Evolutionary conservation across 2,888 invertebrate genomes (phyloP), one percentile per base, ranked within the genome.

Genomic region (Metellina segmentata): DNA sequence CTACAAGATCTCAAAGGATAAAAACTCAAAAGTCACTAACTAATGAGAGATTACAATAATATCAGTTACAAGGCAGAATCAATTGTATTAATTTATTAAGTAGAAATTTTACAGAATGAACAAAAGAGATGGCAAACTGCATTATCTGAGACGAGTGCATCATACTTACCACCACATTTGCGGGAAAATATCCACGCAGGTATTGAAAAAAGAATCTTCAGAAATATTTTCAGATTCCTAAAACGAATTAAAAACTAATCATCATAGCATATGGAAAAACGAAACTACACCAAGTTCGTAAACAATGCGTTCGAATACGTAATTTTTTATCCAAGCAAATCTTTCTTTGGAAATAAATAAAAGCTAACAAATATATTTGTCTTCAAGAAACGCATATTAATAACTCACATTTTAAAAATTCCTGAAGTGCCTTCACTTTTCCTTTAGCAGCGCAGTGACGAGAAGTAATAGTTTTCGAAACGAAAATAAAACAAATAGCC

Each of bases 151-250:
- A 61, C 20, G 61, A 79, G 53, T 20, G 16, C 53, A 61, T 20
- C 16, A 52, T 13, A 81, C 79, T 87, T 71, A 87, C 87, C 2
- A 34, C 79, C 71, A 71, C 78, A 87, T 81, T 53, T 79, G n/a
- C 87, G 79, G 6, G 48, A 53, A 61, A 79, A 87, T 71, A 87
- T n/a, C 72, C 53, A 52, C 20, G 72, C n/a, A 20, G 81, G 81
- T 9, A 34, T 19, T 0, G 72, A 9, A n/a, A 87, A 20, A 8
- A 81, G 52, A 48, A 81, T 13, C 79, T 79, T 87, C 8, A 81
- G 13, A 8, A 81, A 79, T 34, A 61, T 34, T 81, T 52, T 74
- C 7, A 79, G n/a, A 13, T 34, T 72, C 85, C 85, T 69, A 19
- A 7, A 81, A 61, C 34, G 34, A 16, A 34, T 34, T 11, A 79